Base-by-base conservation (phyloP, 2,113 vertebrate genomes). In the Saccopteryx leptura region DNA sequence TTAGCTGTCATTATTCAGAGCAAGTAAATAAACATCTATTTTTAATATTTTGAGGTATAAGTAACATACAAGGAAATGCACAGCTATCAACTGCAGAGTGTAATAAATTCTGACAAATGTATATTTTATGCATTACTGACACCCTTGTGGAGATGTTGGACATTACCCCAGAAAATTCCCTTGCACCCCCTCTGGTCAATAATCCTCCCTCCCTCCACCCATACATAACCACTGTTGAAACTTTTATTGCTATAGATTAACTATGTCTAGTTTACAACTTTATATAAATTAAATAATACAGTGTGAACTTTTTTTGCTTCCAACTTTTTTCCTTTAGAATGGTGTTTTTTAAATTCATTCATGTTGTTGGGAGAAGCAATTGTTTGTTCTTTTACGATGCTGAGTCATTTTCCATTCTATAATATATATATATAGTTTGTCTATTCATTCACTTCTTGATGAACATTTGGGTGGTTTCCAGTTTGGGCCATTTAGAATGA, bases 11-110 rank as follows among this genome's bases (percentile, higher is more conserved):
- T 84, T 78, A 90, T 83, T 78, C 60, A 94, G 23, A 83, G 4
- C 46, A 61, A 21, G 4, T 84, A 60, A 74, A 88, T 74, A 65
- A 90, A 26, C 24, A 90, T 46, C 12, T 63, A n/a, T 90, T 94
- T 94, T 86, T n/a, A 97, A 60, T 54, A 91, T 91, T 94, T 78
- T 71, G 78, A 81, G 58, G 9, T 68, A 33, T 74, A 81, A 66
- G 28, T 58, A 72, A 66, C 6, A 65, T 31, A 81, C 5, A 72
- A 12, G 61, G 33, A 93, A 60, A 50, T 95, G 23, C 13, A 63
- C 3, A 74, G 58, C 31, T 79, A 69, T 46, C 78, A 88, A 69
- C 7, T 63, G 9, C 52, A 85, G 68, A 31, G 28, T 58, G 6
- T 18, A 83, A 68, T 31, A 28, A 58, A 92, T 84, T 91, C 93